Base-by-base conservation (phyloP, 1,140 invertebrate genomes). In the Subanguina moxae region DNA sequence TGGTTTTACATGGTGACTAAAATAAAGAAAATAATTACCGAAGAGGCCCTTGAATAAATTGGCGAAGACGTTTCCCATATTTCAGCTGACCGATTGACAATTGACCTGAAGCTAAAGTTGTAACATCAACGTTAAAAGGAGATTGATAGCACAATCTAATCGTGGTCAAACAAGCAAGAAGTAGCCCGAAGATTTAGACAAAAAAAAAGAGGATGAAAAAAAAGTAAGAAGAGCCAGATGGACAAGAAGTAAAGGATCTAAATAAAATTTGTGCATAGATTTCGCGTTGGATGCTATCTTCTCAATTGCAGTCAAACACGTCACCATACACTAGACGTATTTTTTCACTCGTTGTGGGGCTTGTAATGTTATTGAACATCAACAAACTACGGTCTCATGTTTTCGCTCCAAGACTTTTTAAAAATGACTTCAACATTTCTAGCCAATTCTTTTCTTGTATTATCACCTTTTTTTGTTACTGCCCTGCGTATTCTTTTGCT, bases 31-130 rank as follows among this genome's bases (percentile, higher is more conserved):
- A 38, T 5, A 38, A 38, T 38, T 38, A 38, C 32, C 93, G 86
- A 95, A 94, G 74, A 95, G 90, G 87, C 92, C 91, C 89, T 94
- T 94, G 78, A 88, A 88, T 56, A 88, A 79, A 84, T 86, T 86
- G 81, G 89, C 89, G 76, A 87, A 87, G 38, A 87, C 83, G 76
- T 87, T 87, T 57, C 87, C 86, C 87, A 87, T 87, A 43, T 30
- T 84, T 65, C 28, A 21, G 48, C 48, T 19, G 3, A 7, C n/a
- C 15, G 23, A 52, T 52, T 52, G n/a, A 52, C 43, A 21, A 21
- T 52, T 52, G 23, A 21, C 23, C 15, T 52, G 48, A 25, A 64
- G 52, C 27, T 27, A 21, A 52, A 17, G 3, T 62, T 7, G 23
- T 46, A 42, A 68, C n/a, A 43, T 45, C 13, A 21, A 32, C 27